Conservation (phyloP, 1,140 invertebrate species). For the Wiebesia pumilae region DNA sequence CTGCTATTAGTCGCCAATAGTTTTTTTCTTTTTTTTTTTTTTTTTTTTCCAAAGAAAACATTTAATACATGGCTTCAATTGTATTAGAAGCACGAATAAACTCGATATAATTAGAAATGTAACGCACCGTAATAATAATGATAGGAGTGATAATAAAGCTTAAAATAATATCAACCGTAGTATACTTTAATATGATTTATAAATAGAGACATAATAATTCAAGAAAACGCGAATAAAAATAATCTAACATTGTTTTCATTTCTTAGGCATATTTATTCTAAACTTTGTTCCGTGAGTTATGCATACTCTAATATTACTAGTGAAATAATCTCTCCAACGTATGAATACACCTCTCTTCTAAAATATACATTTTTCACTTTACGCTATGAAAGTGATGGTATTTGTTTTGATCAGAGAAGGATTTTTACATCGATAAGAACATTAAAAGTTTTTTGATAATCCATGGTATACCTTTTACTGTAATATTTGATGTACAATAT, state of each 20-base stretch:
- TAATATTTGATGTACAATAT: too few relatives aligned
- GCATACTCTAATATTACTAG: not conserved
- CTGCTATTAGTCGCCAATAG: too few relatives aligned
- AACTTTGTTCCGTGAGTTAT: not conserved
- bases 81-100: not conserved
- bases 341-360: not conserved
- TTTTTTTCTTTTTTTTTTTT: too few relatives aligned
- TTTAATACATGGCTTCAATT: not conserved
- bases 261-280: not conserved
- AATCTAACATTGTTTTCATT: not conserved
- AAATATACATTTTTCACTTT: not conserved
- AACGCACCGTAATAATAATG: not conserved
- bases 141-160: not conserved
- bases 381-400: too few relatives aligned
- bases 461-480: too few relatives aligned
- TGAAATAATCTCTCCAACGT: not conserved
- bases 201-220: constrained; percentile 5
- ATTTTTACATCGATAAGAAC: not conserved
- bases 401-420: not conserved
- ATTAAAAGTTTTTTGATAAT: too few relatives aligned
- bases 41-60: not conserved
- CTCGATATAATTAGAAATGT: not conserved
- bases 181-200: not conserved
- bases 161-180: not conserved
- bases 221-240: not conserved